phyloP scores from a whole-genome alignment of 2,797 vertebrate species.

The Sebastes minor region DNA sequence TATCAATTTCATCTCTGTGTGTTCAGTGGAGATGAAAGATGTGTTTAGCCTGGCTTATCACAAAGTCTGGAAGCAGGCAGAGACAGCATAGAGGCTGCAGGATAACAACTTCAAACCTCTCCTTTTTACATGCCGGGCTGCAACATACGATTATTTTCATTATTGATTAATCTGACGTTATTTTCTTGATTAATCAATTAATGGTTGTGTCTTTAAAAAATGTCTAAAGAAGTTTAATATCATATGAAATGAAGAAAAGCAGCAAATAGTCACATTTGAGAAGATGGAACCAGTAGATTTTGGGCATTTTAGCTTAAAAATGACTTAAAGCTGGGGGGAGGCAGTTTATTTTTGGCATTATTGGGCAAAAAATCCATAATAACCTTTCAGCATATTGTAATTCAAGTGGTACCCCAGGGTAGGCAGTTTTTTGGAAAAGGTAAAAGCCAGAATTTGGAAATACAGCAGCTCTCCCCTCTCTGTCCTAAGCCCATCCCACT shows the following conservation, averaged over 20 bases:
- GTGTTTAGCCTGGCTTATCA: constrained; percentile 47
- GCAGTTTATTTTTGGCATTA: too few relatives aligned
- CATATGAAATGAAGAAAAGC: neutral
- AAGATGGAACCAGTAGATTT: neutral
- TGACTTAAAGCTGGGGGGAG: too few relatives aligned
- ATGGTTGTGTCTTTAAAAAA: neutral
- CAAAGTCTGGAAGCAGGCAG: constrained; percentile 2
- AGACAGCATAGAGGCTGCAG: neutral
- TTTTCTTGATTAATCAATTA: neutral
- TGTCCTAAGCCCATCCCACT: too few relatives aligned
- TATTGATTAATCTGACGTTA: neutral
- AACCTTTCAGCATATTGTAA: neutral
- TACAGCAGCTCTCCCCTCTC: too few relatives aligned
- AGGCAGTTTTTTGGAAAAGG: neutral
- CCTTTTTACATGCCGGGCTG: neutral
- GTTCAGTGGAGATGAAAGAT: constrained; percentile 52
- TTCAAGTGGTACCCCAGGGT: neutral
- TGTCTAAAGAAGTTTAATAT: neutral
- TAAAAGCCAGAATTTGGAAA: too few relatives aligned
- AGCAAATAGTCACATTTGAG: neutral
- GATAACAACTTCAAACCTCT: constrained; percentile 1
- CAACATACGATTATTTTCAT: neutral
- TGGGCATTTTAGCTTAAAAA: neutral
- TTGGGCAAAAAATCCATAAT: neutral
- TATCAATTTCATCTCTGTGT: constrained; percentile 53